These are phyloP conservation scores for Glandiceps talaboti DNA, from an alignment of 53 echinoderm and acorn worm species.

Conservation along the genomic window DNA sequence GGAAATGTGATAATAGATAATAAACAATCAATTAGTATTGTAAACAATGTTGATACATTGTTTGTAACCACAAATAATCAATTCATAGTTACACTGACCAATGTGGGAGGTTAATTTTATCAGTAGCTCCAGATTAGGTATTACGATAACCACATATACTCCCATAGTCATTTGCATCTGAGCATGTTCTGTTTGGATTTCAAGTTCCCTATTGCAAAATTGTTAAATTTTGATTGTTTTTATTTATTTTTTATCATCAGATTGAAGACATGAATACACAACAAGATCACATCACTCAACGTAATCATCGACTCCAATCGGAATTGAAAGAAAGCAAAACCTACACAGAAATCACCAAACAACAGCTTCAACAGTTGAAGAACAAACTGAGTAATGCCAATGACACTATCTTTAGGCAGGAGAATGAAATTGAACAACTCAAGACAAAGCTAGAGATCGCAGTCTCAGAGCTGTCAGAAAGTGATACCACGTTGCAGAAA, in stretches of 20 bases:
- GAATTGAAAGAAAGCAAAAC: slow-evolving; percentile 65
- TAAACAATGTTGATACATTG: no score
- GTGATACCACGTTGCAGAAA: slow-evolving; percentile 30
- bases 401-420: slow-evolving; percentile 17
- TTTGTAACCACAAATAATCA: no score
- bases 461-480: slow-evolving; percentile 43
- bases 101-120: no score
- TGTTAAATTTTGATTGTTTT: neutral
- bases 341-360: slow-evolving; percentile 45
- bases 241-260: slow-evolving; percentile 21
- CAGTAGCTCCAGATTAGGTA: no score
- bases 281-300: slow-evolving; percentile 42
- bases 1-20: no score
- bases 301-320: slow-evolving; percentile 56
- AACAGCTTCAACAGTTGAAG: slow-evolving; percentile 55
- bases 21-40: no score
- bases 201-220: no score
- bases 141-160: no score
- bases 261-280: slow-evolving; percentile 62
- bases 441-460: slow-evolving; percentile 54
- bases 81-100: no score
- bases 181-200: no score
- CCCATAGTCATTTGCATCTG: no score
- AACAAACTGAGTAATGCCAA: slow-evolving; percentile 20
- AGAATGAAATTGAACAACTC: slow-evolving; percentile 30